Conservation (phyloP, 2,797 vertebrate species). For the Tragelaphus oryx region DNA sequence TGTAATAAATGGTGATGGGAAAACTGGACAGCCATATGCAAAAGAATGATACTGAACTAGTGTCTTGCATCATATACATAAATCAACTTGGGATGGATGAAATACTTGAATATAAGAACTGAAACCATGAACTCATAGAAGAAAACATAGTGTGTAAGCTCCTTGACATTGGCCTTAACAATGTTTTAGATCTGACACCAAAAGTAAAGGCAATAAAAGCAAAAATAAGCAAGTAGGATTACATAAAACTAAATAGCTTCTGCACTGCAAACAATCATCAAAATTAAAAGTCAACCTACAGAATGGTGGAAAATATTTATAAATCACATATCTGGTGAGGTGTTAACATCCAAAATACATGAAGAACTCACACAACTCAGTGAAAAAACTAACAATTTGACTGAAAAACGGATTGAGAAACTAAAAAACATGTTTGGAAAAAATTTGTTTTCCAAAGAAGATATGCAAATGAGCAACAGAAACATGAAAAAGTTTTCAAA, state of each 20-base stretch:
- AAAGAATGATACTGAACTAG: neutral
- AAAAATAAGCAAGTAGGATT: neutral
- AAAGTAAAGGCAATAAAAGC: neutral
- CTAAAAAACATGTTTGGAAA: neutral
- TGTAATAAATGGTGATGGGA: neutral
- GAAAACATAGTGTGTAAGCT: neutral
- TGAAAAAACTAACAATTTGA: neutral
- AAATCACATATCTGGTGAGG: neutral
- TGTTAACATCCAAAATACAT: neutral
- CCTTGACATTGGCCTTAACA: neutral
- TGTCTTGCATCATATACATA: neutral
- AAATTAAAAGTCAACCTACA: neutral
- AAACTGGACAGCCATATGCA: neutral
- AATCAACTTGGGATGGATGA: neutral
- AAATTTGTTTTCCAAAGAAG: neutral
- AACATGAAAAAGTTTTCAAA: neutral
- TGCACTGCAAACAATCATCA: neutral
- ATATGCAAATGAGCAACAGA: neutral
- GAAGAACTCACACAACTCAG: neutral
- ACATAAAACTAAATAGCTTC: neutral
- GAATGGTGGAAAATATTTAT: neutral
- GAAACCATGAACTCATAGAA: neutral
- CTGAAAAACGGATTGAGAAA: neutral
- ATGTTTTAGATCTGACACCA: neutral
- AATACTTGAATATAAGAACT: neutral